These are phyloP conservation scores for Valencia hispanica DNA, from an alignment of 2,797 vertebrate species.

Conservation along the genomic window DNA sequence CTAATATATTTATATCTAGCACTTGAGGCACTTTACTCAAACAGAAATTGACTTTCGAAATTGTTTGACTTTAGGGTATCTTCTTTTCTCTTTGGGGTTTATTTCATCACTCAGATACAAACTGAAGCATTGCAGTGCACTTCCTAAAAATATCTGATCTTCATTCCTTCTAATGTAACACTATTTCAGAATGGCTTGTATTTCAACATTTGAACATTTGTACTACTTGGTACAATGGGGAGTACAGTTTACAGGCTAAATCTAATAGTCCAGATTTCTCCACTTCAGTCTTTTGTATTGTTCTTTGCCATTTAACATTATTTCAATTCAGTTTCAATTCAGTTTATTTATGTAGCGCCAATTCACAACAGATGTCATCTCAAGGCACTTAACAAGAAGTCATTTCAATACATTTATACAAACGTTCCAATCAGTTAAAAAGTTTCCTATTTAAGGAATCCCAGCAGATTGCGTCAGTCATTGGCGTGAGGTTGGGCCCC, in stretches of 20 bases:
- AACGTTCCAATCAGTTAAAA: too few relatives aligned
- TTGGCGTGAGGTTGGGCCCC: too few relatives aligned
- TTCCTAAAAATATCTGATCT: not conserved
- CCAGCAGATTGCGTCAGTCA: too few relatives aligned
- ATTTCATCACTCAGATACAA: not conserved
- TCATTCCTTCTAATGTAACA: not conserved
- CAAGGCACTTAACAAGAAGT: too few relatives aligned
- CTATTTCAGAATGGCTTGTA: not conserved
- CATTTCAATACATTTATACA: too few relatives aligned
- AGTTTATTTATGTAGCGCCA: too few relatives aligned
- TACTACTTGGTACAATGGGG: not conserved
- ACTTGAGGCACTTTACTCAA: not conserved
- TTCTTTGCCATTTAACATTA: not conserved
- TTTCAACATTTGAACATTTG: not conserved
- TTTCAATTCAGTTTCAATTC: too few relatives aligned
- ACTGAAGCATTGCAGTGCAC: not conserved
- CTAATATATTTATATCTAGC: not conserved
- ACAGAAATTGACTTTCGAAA: not conserved
- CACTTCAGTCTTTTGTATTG: not conserved
- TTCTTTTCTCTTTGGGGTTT: not conserved
- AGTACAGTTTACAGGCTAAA: not conserved
- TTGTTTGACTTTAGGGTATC: not conserved
- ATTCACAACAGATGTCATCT: too few relatives aligned
- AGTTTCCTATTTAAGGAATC: too few relatives aligned
- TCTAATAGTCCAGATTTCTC: not conserved